Evolutionary conservation across 30 jellyfish, hydroid and myxozoan species (phyloP), one percentile per base, ranked within the genome.

Genomic region (Pseudorhiza aurosa): DNA sequence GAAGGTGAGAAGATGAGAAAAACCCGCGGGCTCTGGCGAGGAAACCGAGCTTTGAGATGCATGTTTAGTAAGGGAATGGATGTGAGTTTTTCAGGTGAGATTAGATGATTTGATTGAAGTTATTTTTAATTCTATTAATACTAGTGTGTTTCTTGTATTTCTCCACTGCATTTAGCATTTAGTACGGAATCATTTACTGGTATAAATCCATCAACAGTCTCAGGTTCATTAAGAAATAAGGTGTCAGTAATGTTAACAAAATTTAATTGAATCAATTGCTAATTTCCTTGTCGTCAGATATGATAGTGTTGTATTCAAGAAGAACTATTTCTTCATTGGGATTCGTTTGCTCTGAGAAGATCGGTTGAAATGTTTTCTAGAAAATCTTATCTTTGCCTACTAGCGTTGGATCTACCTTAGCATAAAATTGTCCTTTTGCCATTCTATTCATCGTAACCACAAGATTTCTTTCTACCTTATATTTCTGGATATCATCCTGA

Each of bases 141-240:
- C 71, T 6, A 57, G 71, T 8, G 25, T 57, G 71, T 8, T 57
- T 25, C 22, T 57, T n/a, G 71, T 57, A 57, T 57, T 57, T 57
- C 18, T 29, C 18, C 42, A 57, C 18, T 22, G 71, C 71, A 57
- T 57, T n/a, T n/a, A n/a, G n/a, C n/a, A n/a, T n/a, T 22, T 6
- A 22, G 7, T 57, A 57, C 71, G 40, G 40, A 6, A 29, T 57
- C 71, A 57, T 63, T 63, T 7, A 30, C 11, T 25, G 77, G 60
- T 25, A 9, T 63, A 9, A 25, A 27, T 5, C 11, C 36, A 25
- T 63, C 77, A 32, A 63, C n/a, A 35, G 21, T 25, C 77, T 6
- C 58, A 25, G 59, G 60, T 35, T 63, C 59, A 27, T 63, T 30
- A 30, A 63, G 60, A 8, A 10, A 19, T 63, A 63, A 30, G 33